Base-by-base conservation (phyloP, 2,113 vertebrate genomes). In the Sarotherodon lohbergeri region DNA sequence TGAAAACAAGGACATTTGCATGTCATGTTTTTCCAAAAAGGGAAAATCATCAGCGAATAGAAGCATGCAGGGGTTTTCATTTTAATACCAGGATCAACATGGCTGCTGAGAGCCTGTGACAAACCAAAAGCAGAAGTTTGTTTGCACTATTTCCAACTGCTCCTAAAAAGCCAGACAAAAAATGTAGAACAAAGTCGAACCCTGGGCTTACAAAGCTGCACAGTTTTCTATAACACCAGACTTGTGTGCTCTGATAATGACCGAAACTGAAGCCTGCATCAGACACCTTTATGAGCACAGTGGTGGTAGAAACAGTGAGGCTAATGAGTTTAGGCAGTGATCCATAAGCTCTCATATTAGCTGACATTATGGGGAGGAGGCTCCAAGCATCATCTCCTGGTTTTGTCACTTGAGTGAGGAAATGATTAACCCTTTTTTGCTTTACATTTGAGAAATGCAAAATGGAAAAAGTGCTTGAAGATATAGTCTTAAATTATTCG, bases 251-350 rank as follows among this genome's bases (percentile, higher is more conserved):
- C 34, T 80, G 54, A 55, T 78, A 24, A 84, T 54, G 32, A 19
- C 4, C 54, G 63, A 48, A 86, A 46, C n/a, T 24, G 68, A 83
- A 59, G 50, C 32, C 73, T 19, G 41, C 80, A 0, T 66, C 61
- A 73, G 46, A 48, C 81, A 19, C 17, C 39, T 81, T 43, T 80
- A 86, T 57, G 55, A 11, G 13, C 68, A 29, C 56, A 6, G 59
- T 3, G 4, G 29, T 43, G 82, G 52, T 4, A 24, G 50, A 59
- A 84, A 71, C 81, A 12, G 91, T 17, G 80, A 43, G 1, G 24
- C 29, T 89, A 87, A 90, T 90, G 89, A 87, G 87, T 89, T 85
- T 56, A 89, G 80, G 73, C 87, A 68, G 71, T 22, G 82, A 89
- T 83, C 89, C 86, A 55, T 78, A 43, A 57, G 61, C 61, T 56